Evolutionary conservation across 2,797 vertebrate genomes (phyloP).

Genomic region (Mormyrops boulengeri): DNA sequence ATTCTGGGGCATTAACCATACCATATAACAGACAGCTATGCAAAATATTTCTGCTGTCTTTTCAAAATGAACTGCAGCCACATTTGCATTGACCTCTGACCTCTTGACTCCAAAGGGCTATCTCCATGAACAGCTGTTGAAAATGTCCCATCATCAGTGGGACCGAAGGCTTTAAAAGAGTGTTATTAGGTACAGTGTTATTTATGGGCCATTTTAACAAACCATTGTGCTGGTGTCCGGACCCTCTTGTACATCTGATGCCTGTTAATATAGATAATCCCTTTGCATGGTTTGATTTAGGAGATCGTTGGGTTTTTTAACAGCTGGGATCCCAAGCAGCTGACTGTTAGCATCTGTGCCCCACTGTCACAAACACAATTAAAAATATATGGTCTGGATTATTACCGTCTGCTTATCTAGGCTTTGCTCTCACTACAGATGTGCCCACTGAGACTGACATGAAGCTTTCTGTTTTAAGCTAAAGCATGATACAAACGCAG

Average conservation of each 20-base stretch:
- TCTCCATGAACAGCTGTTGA: neutral
- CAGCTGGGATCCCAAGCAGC: neutral
- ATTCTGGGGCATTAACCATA: neutral
- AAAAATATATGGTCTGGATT: conserved; percentile 4
- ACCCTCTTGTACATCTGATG: neutral
- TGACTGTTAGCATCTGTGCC: neutral
- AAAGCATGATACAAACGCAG: neutral
- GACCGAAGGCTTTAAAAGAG: neutral
- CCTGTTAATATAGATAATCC: neutral
- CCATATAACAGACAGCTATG: neutral
- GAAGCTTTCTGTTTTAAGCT: neutral
- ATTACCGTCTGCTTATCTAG: neutral
- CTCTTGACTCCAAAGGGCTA: neutral
- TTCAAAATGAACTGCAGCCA: neutral
- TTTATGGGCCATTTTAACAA: neutral
- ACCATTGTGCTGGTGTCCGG: neutral
- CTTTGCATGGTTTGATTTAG: neutral
- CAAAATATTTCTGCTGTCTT: neutral
- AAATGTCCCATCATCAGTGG: neutral
- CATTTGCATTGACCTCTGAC: neutral
- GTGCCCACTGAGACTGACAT: neutral
- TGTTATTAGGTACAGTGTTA: neutral
- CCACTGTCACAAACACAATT: neutral
- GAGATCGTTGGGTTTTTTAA: neutral
- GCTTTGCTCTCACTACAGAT: neutral